Evolutionary conservation across 2,888 invertebrate species (phyloP).

Genomic region (Monochamus alternatus): DNA sequence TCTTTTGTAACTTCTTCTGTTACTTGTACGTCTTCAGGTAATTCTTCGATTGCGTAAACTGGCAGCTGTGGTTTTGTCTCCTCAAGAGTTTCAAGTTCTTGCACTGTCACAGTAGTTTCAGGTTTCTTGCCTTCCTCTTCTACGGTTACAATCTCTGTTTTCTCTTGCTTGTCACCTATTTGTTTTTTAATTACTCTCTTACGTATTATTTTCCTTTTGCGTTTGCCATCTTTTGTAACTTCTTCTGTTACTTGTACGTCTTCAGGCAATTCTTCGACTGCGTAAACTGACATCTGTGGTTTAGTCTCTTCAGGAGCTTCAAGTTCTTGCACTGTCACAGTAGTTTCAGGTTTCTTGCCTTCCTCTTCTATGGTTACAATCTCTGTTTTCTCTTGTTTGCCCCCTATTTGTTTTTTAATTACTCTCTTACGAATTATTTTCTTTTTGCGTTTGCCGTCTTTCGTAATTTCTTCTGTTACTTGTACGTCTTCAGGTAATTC

Average conservation of each 20-base stretch:
- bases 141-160: no score
- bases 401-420: constrained; percentile 67
- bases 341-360: constrained; percentile 60
- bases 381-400: constrained; percentile 66
- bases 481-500: constrained; percentile 57
- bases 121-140: no score
- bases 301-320: constrained; percentile 57
- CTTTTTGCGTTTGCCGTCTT: constrained; percentile 63
- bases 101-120: no score
- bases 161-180: no score
- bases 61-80: constrained; percentile 66
- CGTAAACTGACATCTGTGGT: no score
- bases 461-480: constrained; percentile 64
- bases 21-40: constrained; percentile 57
- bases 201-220: no score
- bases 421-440: constrained; percentile 66
- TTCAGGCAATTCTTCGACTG: no score
- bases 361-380: constrained; percentile 68
- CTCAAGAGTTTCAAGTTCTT: no score
- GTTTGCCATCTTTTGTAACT: no score
- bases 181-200: no score
- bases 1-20: constrained; percentile 60
- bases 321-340: constrained; percentile 58
- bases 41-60: constrained; percentile 61
- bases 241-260: no score